phyloP scores from a whole-genome alignment of 2,888 invertebrate species.

The Chrysodeixis includens region DNA sequence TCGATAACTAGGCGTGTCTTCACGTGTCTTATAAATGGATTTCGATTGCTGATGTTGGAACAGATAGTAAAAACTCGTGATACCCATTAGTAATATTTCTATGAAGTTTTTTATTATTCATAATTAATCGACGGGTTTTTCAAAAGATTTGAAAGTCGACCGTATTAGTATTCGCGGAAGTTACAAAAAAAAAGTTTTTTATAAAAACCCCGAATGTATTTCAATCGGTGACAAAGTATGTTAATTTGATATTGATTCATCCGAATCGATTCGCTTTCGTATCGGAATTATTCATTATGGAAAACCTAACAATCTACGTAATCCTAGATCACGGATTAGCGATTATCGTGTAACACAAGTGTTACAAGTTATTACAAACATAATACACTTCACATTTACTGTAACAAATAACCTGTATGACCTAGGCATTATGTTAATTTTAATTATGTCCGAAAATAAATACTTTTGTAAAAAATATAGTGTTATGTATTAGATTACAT shows the following conservation, averaged over 20 bases:
- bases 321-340: background rate
- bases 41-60: conserved; percentile 22
- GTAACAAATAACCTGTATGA: background rate
- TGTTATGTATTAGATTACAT: too few species aligned
- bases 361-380: background rate
- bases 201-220: conserved; percentile 26
- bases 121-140: conserved; percentile 17
- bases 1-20: conserved; percentile 55
- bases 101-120: conserved; percentile 10
- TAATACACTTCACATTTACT: background rate
- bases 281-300: background rate
- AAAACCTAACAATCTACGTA: background rate
- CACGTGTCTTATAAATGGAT: conserved; percentile 25
- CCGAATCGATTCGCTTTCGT: background rate
- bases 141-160: conserved; percentile 14
- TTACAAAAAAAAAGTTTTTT: conserved; percentile 16
- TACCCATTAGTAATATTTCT: too few species aligned
- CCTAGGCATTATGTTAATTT: conserved; percentile 2
- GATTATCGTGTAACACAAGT: background rate
- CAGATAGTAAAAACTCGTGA: too few species aligned
- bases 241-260: background rate
- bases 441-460: background rate
- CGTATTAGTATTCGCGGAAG: conserved; percentile 15
- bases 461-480: too few species aligned
- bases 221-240: conserved; percentile 27